Evolutionary conservation across 2,888 invertebrate species (phyloP).

Genomic region (Cataglyphis livida): DNA sequence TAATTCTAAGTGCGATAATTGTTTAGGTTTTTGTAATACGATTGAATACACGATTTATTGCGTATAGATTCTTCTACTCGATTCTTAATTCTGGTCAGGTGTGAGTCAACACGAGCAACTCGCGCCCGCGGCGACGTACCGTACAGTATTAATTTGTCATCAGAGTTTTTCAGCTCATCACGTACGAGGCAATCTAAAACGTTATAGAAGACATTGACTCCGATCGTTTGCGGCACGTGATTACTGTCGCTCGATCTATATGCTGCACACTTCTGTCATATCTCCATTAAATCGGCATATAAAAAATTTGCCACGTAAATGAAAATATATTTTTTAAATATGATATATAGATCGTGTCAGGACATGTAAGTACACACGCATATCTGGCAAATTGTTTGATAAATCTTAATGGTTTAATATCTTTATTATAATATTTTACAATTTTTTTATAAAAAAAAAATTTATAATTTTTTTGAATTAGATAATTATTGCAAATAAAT

Average conservation of each 20-base stretch:
- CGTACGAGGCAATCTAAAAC: conserved; percentile 45
- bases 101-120: neutral
- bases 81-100: conserved; percentile 32
- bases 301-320: neutral
- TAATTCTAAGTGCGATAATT: neutral
- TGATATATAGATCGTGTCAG: neutral
- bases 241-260: neutral
- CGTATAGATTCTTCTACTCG: neutral
- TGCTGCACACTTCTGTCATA: conserved; percentile 1
- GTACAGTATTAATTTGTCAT: conserved; percentile 22
- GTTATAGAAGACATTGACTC: conserved; percentile 54
- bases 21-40: neutral
- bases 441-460: neutral
- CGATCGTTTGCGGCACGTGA: conserved; percentile 37
- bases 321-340: no score
- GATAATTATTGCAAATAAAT: neutral
- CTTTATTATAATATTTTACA: neutral
- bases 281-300: neutral
- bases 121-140: neutral
- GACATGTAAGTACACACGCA: neutral
- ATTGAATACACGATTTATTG: neutral
- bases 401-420: neutral
- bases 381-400: neutral
- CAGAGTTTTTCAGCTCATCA: conserved; percentile 20
- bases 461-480: neutral